These are phyloP conservation scores for Strix aluco DNA, from an alignment of 2,113 vertebrate species.

Conservation along the genomic window DNA sequence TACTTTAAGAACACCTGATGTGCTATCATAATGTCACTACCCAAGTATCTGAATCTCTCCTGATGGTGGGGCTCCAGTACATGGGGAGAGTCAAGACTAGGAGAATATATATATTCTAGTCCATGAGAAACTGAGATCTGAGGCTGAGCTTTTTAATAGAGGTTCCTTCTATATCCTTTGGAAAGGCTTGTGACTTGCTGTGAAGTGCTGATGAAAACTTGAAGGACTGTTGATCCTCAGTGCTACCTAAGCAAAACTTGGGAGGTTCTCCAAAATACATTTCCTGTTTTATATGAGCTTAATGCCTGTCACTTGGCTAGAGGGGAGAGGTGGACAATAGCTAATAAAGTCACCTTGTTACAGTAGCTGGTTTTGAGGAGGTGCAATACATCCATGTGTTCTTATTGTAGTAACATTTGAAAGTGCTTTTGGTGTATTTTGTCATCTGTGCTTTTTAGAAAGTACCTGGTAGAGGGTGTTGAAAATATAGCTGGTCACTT, in stretches of 20 bases:
- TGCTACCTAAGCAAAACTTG: neutral
- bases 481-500: neutral
- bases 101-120: neutral
- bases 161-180: neutral
- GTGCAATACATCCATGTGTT: neutral
- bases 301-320: neutral
- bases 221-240: neutral
- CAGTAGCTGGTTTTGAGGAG: neutral
- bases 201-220: neutral
- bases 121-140: neutral
- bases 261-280: neutral
- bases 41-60: neutral
- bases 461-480: neutral
- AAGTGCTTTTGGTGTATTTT: neutral
- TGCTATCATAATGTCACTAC: neutral
- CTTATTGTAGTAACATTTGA: neutral
- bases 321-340: neutral
- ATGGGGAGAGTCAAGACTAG: neutral
- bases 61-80: neutral
- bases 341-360: fast-evolving
- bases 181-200: neutral
- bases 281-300: neutral
- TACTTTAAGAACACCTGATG: neutral
- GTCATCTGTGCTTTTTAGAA: neutral
- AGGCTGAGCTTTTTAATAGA: neutral